Base-by-base conservation (phyloP, 2,888 invertebrate species). In the Troilus luridus region DNA sequence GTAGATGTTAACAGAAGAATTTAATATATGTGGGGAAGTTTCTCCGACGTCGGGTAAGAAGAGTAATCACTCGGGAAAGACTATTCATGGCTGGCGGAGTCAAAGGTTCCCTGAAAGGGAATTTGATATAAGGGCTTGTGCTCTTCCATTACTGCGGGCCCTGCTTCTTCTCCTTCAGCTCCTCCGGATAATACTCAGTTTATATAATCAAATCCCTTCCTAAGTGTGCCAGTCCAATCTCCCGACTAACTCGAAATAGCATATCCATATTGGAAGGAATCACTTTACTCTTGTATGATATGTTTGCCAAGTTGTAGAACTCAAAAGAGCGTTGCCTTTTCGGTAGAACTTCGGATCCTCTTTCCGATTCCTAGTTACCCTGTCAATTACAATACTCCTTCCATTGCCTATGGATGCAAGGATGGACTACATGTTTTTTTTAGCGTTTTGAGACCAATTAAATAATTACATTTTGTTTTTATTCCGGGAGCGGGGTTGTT, bases 71-170 rank as follows among this genome's bases (percentile, higher is more conserved):
- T 85, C 85, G 56, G 6, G 14, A 54, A 85, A 85, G 85, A 54
- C 62, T 89, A 67, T 89, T 89, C 89, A 89, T 89, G 89, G 89
- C 21, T 41, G n/a, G 19, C 21, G 21, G 64, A 85, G 62, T 89
- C 89, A 89, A 89, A 89, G 89, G 89, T 64, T 62, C 14, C 62
- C 67, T 89, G 89, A 89, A 89, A 89, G 89, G 67, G 89, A 89
- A 89, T 89, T 89, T 64, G 89, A 89, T 89, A 89, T 89, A 89
- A 89, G 67, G 89, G 64, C 62, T 54, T 62, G n/a, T n/a, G 64
- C 54, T 8, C 67, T 89, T 89, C 89, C 89, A 89, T 89, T 89
- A 89, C 89, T 10, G 54, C 54, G 62, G 89, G 89, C 64, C 64
- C 64, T 54, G 67, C 41, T 41, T 27, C 54, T 3, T 10, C 62